Evolutionary conservation across 2,113 vertebrate genomes (phyloP).

Genomic region (Marmota flaviventris): DNA sequence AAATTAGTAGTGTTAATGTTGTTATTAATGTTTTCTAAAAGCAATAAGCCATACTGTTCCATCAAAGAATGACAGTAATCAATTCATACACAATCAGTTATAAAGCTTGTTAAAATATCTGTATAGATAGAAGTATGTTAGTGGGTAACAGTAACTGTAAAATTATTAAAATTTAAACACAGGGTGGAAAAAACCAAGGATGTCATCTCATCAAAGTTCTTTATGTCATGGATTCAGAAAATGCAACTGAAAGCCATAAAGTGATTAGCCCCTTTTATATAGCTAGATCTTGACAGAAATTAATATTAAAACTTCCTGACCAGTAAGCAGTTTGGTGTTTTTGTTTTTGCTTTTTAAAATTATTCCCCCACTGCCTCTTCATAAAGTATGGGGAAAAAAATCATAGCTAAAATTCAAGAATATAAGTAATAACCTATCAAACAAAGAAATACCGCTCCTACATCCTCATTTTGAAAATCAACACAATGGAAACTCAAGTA

Average conservation of each 20-base stretch:
- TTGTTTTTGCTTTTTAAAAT: slow-evolving; percentile 5
- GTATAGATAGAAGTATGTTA: neutral
- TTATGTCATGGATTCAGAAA: slow-evolving; percentile 4
- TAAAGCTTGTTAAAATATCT: neutral
- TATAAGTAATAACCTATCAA: neutral
- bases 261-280: neutral
- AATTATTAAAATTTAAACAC: slow-evolving; percentile 38
- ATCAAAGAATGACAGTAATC: neutral
- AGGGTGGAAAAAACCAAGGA: neutral
- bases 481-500: neutral
- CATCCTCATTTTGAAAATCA: slow-evolving; percentile 20
- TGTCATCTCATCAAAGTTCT: neutral
- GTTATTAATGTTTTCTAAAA: neutral
- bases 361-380: neutral
- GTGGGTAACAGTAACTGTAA: neutral
- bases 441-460: neutral
- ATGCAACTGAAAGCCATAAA: neutral
- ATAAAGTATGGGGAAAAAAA: slow-evolving; percentile 16
- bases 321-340: neutral
- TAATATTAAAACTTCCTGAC: slow-evolving; percentile 18
- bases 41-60: neutral
- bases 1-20: neutral
- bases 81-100: neutral
- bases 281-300: neutral
- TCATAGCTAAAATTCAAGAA: neutral